These are phyloP conservation scores for Bombus polaris DNA, from an alignment of 1,140 invertebrate species.

Conservation along the genomic window DNA sequence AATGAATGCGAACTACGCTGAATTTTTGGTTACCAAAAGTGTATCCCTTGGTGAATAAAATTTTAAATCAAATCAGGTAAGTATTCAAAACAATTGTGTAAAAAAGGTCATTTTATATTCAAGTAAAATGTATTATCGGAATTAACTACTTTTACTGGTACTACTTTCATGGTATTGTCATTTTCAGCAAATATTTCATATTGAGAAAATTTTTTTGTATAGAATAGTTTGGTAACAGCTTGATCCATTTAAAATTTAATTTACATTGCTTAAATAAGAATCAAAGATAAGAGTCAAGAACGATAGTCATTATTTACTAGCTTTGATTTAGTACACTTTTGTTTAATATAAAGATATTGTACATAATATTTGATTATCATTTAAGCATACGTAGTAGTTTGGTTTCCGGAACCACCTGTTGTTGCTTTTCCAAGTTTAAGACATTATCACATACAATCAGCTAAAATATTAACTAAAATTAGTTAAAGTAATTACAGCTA, in stretches of 20 bases:
- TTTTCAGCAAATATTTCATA: neutral
- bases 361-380: no score
- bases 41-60: neutral
- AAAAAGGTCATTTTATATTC: neutral
- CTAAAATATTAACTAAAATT: neutral
- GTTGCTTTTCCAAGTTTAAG: constrained; percentile 15
- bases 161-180: neutral
- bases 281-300: neutral
- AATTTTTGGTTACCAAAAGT: neutral
- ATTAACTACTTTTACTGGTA: neutral
- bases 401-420: constrained; percentile 40
- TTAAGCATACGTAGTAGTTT: neutral
- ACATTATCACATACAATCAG: neutral
- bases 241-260: neutral
- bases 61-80: constrained; percentile 26
- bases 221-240: neutral
- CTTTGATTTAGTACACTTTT: neutral
- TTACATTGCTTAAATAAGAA: neutral
- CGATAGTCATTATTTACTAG: neutral
- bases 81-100: neutral
- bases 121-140: neutral
- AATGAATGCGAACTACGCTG: neutral
- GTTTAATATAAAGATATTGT: neutral
- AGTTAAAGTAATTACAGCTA: no score
- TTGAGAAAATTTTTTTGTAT: neutral